Percentiles rank a stretch among this genome's conserved stretches.
These are phyloP conservation scores for Gasterosteus aculeatus DNA, from an alignment of 2,113 vertebrate species.

Conservation along the genomic window DNA sequence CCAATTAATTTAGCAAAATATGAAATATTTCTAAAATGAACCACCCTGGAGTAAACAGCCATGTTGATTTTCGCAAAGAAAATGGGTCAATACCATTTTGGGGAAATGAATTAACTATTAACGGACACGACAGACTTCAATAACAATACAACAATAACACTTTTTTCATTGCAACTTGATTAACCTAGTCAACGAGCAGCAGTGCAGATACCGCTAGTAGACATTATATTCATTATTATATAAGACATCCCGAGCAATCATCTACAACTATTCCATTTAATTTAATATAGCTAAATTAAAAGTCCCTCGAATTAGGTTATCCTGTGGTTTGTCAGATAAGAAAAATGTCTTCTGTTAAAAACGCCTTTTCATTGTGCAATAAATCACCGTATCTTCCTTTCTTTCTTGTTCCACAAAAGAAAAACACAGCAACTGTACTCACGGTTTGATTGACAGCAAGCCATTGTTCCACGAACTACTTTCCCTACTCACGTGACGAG, in stretches of 20 bases:
- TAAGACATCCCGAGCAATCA: neutral
- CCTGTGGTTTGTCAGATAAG: neutral
- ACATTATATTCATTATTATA: neutral
- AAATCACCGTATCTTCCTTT: neutral
- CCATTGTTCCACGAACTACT: neutral
- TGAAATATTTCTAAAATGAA: neutral
- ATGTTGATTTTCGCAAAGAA: neutral
- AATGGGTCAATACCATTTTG: neutral
- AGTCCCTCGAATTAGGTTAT: neutral
- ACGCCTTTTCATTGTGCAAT: neutral
- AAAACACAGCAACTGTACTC: neutral
- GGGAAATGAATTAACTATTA: neutral
- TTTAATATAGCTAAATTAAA: neutral
- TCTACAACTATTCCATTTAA: neutral
- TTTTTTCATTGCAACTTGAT: neutral
- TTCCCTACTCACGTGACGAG: conserved; percentile 5
- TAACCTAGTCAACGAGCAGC: neutral
- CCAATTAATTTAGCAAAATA: neutral
- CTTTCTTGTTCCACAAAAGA: neutral
- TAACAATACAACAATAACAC: neutral
- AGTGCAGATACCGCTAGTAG: neutral
- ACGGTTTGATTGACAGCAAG: neutral
- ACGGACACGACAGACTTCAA: neutral
- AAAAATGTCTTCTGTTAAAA: neutral
- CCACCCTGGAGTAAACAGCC: neutral